phyloP scores from a whole-genome alignment of 2,797 vertebrate genomes.

The Paratrypauchen microcephalus region DNA sequence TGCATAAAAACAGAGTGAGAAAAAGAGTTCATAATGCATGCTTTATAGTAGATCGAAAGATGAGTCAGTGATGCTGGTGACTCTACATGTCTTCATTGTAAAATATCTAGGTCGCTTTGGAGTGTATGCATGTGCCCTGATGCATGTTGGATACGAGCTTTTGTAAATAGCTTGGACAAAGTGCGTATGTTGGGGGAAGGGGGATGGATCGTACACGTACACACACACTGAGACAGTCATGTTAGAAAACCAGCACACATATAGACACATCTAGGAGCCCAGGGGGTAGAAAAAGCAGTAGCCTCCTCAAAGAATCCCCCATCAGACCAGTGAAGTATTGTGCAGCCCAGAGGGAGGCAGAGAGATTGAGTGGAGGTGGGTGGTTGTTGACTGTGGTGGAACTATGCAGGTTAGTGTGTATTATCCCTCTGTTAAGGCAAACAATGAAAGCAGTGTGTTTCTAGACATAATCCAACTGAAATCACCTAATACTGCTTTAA shows the following conservation, averaged over 20 bases:
- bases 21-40: constrained; percentile 30
- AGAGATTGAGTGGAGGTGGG: constrained; percentile 43
- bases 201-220: neutral
- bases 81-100: constrained; percentile 43
- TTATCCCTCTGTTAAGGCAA: constrained; percentile 29
- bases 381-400: constrained; percentile 36
- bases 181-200: constrained; percentile 55
- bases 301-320: constrained; percentile 68
- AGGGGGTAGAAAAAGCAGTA: constrained; percentile 60
- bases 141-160: constrained; percentile 53
- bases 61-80: constrained; percentile 49
- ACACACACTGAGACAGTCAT: constrained; percentile 16
- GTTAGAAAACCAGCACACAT: constrained; percentile 36
- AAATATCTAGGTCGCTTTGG: constrained; percentile 70
- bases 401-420: constrained; percentile 64
- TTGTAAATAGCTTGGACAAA: constrained; percentile 58
- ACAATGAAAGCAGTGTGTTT: constrained; percentile 26
- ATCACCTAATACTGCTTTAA: neutral
- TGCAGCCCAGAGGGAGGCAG: constrained; percentile 44
- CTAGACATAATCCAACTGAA: constrained; percentile 31
- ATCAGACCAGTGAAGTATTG: constrained; percentile 68
- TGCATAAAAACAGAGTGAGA: constrained; percentile 33
- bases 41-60: constrained; percentile 46
- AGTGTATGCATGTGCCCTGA: constrained; percentile 62
- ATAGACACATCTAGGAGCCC: constrained; percentile 44